These are phyloP conservation scores for Amaurobius ferox DNA, from an alignment of 2,888 invertebrate genomes.

Conservation along the genomic window DNA sequence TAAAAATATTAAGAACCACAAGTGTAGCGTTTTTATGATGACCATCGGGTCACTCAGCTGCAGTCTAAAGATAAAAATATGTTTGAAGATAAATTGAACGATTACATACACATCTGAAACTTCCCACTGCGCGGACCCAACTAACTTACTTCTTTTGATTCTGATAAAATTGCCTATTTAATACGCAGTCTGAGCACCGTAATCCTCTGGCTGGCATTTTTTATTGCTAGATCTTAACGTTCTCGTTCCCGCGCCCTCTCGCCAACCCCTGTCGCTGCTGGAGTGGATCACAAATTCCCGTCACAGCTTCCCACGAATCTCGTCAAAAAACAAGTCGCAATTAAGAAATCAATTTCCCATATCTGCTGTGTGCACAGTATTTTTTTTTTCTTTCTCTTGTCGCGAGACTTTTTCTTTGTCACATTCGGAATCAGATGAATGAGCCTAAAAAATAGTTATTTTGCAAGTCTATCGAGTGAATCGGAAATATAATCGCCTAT, in stretches of 20 bases:
- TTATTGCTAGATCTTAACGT: neutral
- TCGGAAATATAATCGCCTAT: no score
- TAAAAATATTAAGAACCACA: no score
- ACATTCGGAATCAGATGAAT: neutral
- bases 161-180: neutral
- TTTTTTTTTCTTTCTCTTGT: neutral
- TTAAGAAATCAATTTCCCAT: slow-evolving; percentile 5
- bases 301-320: slow-evolving; percentile 24
- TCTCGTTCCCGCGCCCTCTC: slow-evolving; percentile 20
- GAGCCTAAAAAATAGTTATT: neutral
- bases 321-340: slow-evolving; percentile 7
- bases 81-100: no score
- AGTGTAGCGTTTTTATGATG: no score
- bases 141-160: no score
- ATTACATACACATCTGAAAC: no score
- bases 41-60: no score
- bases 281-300: slow-evolving; percentile 17
- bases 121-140: no score
- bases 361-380: neutral
- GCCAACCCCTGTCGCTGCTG: neutral
- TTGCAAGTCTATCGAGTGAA: no score
- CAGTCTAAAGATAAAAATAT: no score
- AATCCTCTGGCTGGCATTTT: neutral
- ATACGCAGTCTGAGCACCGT: neutral
- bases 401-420: neutral